These are phyloP conservation scores for Poicephalus gulielmi DNA, from an alignment of 2,113 vertebrate species.

Conservation along the genomic window DNA sequence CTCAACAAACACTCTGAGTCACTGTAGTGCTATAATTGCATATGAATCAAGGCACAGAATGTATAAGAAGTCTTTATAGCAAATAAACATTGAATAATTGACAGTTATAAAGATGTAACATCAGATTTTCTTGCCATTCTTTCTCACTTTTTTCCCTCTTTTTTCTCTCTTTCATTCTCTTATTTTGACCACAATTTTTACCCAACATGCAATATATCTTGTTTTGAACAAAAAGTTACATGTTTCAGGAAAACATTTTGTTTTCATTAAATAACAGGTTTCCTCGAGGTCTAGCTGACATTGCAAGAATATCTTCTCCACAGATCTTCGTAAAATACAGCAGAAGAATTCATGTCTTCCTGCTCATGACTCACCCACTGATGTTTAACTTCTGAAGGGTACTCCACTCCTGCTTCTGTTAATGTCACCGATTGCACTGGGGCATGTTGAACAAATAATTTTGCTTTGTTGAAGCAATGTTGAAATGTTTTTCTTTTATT, in stretches of 20 bases:
- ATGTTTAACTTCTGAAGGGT: neutral
- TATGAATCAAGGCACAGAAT: neutral
- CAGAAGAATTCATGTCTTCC: neutral
- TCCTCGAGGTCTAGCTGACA: neutral
- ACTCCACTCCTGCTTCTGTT: neutral
- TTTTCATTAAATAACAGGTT: neutral
- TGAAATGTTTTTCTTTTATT: neutral
- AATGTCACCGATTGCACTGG: neutral
- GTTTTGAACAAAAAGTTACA: neutral
- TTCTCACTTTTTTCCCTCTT: neutral
- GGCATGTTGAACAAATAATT: neutral
- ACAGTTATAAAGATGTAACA: neutral
- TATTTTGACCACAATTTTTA: neutral
- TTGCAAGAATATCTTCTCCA: neutral
- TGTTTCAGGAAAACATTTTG: neutral
- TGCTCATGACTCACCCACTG: neutral
- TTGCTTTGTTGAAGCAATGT: neutral
- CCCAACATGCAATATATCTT: neutral
- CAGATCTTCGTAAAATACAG: neutral
- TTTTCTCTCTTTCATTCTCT: neutral
- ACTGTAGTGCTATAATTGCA: neutral
- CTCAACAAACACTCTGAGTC: neutral
- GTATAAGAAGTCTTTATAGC: neutral
- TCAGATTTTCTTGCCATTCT: neutral
- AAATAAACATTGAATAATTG: neutral